Evolutionary conservation across 1,140 invertebrate genomes (phyloP), one percentile per base, ranked within the genome.

Genomic region (Lethrus apterus): DNA sequence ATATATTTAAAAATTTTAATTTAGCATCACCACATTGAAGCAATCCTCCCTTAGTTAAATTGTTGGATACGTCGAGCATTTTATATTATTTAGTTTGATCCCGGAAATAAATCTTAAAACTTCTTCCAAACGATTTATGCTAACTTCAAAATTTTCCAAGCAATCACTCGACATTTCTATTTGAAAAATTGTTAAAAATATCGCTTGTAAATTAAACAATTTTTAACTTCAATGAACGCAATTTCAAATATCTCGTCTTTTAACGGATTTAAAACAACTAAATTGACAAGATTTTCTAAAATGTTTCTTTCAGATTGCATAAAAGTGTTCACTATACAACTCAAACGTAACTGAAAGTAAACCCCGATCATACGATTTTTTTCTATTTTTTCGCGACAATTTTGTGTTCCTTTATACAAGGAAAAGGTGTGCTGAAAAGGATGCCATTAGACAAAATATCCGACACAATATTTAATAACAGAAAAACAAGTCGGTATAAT

Each of bases 261-360:
- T 7, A 86, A 61, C 0, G 75, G 74, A 70, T 86, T 86, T 41
- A 73, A 73, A 52, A 86, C 54, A 53, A 81, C 74, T 0, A 86
- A 51, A 31, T 76, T 64, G 47, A 74, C 72, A 8, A 84, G 54
- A 29, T 66, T 48, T 59, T 68, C 60, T 29, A 67, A 68, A 15
- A 67, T 52, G 4, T 56, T 48, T 46, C 60, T 56, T 3, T 60
- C 61, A 2, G 62, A 38, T 58, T 67, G 69, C 10, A 9, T 21
- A 40, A 71, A 70, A 11, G 60, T 50, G 35, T 67, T 64, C 15
- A 67, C 35, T 9, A 74, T 45, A 14, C 58, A 31, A 53, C 67
- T 66, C 3, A 75, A 45, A 24, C 75, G n/a, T n/a, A n/a, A n/a
- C n/a, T n/a, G n/a, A n/a, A n/a, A n/a, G n/a, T n/a, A n/a, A n/a